Evolutionary conservation across 2,888 invertebrate species (phyloP).

Genomic region (Galeruca laticollis): DNA sequence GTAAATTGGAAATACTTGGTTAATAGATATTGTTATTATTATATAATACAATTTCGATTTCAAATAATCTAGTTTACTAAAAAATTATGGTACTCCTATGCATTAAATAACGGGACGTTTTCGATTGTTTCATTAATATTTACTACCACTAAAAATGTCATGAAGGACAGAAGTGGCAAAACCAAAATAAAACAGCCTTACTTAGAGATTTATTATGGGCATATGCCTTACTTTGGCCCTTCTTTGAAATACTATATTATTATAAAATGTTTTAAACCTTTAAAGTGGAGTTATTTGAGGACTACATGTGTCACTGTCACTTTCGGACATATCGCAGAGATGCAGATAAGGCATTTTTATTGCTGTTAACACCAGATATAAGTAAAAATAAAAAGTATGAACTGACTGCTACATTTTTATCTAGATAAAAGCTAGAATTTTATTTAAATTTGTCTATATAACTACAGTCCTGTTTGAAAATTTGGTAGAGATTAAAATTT

Average conservation of each 20-base stretch:
- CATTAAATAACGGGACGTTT: not conserved
- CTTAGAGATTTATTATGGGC: constrained; percentile 25
- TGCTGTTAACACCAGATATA: not conserved
- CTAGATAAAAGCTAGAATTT: not conserved
- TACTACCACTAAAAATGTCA: constrained; percentile 30
- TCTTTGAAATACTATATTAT: constrained; percentile 10
- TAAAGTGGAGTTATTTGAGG: constrained; percentile 18
- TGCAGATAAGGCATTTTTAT: constrained; percentile 11
- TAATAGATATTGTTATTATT: too few species aligned
- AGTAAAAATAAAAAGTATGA: not conserved
- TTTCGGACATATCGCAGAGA: constrained; percentile 14
- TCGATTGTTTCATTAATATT: constrained; percentile 19
- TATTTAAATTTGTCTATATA: too few species aligned
- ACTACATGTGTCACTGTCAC: constrained; percentile 30
- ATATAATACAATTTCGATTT: too few species aligned
- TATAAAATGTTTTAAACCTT: constrained; percentile 17
- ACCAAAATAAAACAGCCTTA: constrained; percentile 35
- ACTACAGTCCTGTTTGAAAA: too few species aligned
- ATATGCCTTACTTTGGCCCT: constrained; percentile 25
- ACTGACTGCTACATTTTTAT: not conserved
- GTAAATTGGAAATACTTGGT: too few species aligned
- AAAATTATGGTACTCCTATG: not conserved
- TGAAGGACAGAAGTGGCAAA: constrained; percentile 33
- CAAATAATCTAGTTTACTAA: too few species aligned
- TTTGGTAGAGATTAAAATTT: too few species aligned